These are phyloP conservation scores for Copsychus sechellarum DNA, from an alignment of 2,113 vertebrate genomes.

Conservation along the genomic window DNA sequence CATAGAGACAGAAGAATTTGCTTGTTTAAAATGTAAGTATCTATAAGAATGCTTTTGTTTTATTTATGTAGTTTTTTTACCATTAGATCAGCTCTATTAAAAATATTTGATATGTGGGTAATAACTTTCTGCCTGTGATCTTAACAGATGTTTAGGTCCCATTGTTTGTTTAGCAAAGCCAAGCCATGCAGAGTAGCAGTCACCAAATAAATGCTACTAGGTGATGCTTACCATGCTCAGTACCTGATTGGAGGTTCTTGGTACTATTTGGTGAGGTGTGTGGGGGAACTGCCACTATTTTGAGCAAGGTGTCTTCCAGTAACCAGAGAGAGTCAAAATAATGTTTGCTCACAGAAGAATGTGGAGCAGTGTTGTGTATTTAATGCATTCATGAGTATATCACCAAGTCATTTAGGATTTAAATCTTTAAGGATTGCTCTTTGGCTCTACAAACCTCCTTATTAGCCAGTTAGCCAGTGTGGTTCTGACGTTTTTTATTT, in stretches of 20 bases:
- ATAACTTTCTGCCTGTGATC: not conserved
- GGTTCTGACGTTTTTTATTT: not conserved
- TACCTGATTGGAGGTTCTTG: not conserved
- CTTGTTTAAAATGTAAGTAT: not conserved
- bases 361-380: not conserved
- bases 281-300: not conserved
- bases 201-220: not conserved
- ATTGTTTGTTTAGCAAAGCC: not conserved
- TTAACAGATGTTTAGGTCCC: not conserved
- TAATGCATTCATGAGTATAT: not conserved
- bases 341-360: not conserved
- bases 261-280: not conserved
- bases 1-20: not conserved
- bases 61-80: not conserved
- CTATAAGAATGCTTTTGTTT: not conserved
- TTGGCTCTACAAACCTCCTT: not conserved
- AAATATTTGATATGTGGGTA: not conserved
- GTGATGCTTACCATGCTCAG: not conserved
- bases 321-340: not conserved
- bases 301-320: not conserved
- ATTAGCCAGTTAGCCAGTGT: not conserved
- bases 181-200: not conserved
- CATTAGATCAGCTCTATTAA: not conserved
- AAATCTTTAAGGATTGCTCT: not conserved
- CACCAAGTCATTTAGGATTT: not conserved